Evolutionary conservation across 2,113 vertebrate genomes (phyloP).

Genomic region (Vombatus ursinus): DNA sequence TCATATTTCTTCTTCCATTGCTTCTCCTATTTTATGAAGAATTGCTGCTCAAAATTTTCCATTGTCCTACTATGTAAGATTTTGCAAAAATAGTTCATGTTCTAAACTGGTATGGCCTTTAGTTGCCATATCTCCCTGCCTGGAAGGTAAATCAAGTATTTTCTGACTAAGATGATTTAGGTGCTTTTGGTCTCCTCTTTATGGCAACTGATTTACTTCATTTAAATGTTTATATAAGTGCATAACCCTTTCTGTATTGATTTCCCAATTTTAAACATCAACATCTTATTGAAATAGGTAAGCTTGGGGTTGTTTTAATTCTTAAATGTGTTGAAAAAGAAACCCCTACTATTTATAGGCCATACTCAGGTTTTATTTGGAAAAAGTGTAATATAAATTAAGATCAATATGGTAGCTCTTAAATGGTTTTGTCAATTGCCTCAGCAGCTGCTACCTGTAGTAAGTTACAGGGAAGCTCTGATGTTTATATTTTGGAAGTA

Average conservation of each 20-base stretch:
- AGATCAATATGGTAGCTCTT: background rate
- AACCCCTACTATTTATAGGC: background rate
- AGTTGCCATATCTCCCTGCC: background rate
- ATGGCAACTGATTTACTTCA: background rate
- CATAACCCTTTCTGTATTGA: background rate
- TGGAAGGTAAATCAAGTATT: background rate
- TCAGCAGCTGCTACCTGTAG: background rate
- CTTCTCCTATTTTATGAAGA: background rate
- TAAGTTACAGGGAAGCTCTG: conserved; percentile 43
- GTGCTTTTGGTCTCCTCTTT: background rate
- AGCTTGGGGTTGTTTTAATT: background rate
- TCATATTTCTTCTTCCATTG: background rate
- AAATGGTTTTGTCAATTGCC: conserved; percentile 22
- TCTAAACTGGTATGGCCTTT: background rate
- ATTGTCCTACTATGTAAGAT: background rate
- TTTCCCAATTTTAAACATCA: background rate
- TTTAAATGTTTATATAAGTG: background rate
- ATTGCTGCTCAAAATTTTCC: background rate
- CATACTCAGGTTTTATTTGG: background rate
- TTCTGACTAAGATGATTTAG: background rate
- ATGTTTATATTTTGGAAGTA: conserved; percentile 40
- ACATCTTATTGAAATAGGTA: background rate
- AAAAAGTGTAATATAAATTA: background rate
- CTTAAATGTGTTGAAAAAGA: background rate
- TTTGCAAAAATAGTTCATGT: background rate